A percentile compares a stretch with the other conserved stretches of the same genome.
These are phyloP conservation scores for Aphelenchoides fujianensis DNA, from an alignment of 1,140 invertebrate genomes.

Conservation along the genomic window DNA sequence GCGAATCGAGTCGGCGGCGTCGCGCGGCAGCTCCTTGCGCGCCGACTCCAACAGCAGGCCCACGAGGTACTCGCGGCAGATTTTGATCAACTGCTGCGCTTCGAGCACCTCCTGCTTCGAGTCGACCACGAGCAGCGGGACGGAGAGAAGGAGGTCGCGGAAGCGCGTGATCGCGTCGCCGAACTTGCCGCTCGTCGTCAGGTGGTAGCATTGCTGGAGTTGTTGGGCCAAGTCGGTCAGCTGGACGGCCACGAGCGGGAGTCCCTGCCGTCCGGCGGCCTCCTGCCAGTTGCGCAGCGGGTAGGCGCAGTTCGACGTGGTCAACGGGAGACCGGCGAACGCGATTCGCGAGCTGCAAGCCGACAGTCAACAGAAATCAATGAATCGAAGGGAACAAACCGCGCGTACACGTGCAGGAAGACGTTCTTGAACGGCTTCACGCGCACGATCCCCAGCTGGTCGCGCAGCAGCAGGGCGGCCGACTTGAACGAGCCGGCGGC, in stretches of 20 bases:
- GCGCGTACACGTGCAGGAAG: slow-evolving; percentile 69
- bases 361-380: slow-evolving; percentile 22
- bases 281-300: slow-evolving; percentile 87
- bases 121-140: slow-evolving; percentile 88
- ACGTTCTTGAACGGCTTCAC: slow-evolving; percentile 79
- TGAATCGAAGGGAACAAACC: slow-evolving; percentile 39
- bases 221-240: slow-evolving; percentile 76
- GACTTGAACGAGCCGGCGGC: slow-evolving; percentile 89
- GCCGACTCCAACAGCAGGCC: slow-evolving; percentile 84
- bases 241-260: slow-evolving; percentile 77
- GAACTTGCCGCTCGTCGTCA: slow-evolving; percentile 96
- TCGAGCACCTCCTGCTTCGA: slow-evolving; percentile 79
- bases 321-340: slow-evolving; percentile 74
- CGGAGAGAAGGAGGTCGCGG: slow-evolving; percentile 75
- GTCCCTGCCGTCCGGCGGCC: slow-evolving; percentile 71
- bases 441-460: slow-evolving; percentile 81
- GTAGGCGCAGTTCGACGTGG: slow-evolving; percentile 73
- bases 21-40: slow-evolving; percentile 85
- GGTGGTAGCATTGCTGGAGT: slow-evolving; percentile 82
- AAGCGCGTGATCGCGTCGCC: slow-evolving; percentile 84
- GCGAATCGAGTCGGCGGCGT: slow-evolving; percentile 53
- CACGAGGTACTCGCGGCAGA: slow-evolving; percentile 90
- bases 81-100: slow-evolving; percentile 85
- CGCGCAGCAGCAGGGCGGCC: slow-evolving; percentile 70
- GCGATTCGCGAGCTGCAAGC: slow-evolving; percentile 73